Base-by-base conservation (phyloP, 2,888 invertebrate genomes). In the Lasioglossum villosulum region DNA sequence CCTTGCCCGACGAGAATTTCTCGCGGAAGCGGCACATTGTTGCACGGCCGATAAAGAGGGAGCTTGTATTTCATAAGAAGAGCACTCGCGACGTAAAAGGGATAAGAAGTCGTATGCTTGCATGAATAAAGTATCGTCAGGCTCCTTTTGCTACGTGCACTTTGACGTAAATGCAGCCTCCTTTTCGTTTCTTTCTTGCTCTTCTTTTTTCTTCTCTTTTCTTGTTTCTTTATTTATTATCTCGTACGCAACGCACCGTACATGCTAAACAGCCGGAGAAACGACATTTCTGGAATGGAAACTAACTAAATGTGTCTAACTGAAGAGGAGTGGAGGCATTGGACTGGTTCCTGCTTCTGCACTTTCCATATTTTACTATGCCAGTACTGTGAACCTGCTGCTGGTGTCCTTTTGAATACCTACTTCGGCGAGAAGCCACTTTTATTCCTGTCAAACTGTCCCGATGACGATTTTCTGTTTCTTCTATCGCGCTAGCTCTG, bases 81-180 rank as follows among this genome's bases (percentile, higher is more conserved):
- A 72, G 84, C 75, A 75, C 78, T 56, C 78, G 52, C 16, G 79
- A 52, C 84, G 75, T 78, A 84, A 82, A 82, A 77, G 77, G 80
- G 75, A 81, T 81, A 86, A 81, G 81, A 81, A 78, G 78, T 73
- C 59, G 75, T 59, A 86, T 73, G 80, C 78, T 75, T 75, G 86
- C 75, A 78, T 76, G 86, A 78, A 80, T 81, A 86, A 78, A 85
- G 78, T 75, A 86, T 85, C 80, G 73, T 80, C 80, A 81, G 81
- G 34, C 71, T 81, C 68, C 73, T 85, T 78, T 70, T 72, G 77
- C 30, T 70, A 39, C 68, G n/a, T 63, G 72, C 79, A 73, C 86
- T 81, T 73, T 68, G 75, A 75, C 86, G 78, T 78, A 86, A 86
- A 85, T 80, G 78, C 68, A 68, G 37, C 68, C 68, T 37, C 68